Evolutionary conservation across 2,113 vertebrate genomes (phyloP).

Genomic region (Lutjanus erythropterus): DNA sequence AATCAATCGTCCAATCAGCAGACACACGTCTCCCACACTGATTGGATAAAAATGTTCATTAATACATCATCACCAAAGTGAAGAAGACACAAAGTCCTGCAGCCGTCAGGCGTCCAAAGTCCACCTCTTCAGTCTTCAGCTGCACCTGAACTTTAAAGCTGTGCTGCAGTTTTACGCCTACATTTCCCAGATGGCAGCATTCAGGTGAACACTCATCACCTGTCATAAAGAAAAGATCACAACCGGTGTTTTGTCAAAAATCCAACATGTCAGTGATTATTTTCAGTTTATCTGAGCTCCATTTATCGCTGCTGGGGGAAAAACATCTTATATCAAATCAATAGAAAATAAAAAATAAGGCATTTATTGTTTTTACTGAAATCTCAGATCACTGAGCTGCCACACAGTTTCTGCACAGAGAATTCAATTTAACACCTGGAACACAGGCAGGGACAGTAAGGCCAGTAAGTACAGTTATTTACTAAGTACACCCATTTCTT

Average conservation of each 20-base stretch:
- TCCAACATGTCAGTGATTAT: no score
- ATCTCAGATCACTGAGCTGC: not conserved
- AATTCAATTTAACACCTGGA: not conserved
- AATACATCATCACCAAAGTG: conserved; percentile 69
- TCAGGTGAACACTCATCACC: not conserved
- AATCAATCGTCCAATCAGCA: not conserved
- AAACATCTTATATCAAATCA: not conserved
- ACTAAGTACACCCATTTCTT: not conserved
- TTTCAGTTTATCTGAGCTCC: not conserved
- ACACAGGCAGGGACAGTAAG: not conserved
- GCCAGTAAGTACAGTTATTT: not conserved
- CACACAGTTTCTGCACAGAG: not conserved
- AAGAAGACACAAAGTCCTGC: conserved; percentile 33
- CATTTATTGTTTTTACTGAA: conserved; percentile 1
- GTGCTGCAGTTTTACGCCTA: not conserved
- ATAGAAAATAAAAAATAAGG: conserved; percentile 12
- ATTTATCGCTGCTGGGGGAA: not conserved
- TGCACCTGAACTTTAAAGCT: not conserved
- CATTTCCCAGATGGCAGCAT: not conserved
- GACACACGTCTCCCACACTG: no score
- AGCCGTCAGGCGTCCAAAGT: not conserved
- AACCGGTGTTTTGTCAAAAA: not conserved
- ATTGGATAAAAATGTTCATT: conserved; percentile 24
- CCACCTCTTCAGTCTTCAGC: not conserved
- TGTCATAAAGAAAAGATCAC: not conserved